These are phyloP conservation scores for Barbus barbus DNA, from an alignment of 2,113 vertebrate genomes.

Conservation along the genomic window DNA sequence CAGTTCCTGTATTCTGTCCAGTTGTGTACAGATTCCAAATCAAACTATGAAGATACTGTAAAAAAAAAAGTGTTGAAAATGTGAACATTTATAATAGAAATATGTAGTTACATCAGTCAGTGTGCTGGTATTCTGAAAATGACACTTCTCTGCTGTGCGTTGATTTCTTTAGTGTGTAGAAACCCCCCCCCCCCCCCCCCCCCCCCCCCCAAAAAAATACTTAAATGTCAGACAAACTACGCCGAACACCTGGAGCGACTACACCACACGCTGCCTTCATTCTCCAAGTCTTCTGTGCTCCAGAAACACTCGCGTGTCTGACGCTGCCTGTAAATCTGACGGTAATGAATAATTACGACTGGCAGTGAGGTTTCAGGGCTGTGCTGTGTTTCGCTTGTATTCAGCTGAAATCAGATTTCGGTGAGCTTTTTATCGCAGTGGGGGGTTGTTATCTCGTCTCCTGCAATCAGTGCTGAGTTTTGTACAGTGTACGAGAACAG, in stretches of 20 bases:
- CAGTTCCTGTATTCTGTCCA: not conserved
- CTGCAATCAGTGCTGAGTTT: slow-evolving; percentile 48
- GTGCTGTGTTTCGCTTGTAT: slow-evolving; percentile 57
- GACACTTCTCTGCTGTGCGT: slow-evolving; percentile 1
- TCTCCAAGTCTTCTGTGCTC: slow-evolving; percentile 14
- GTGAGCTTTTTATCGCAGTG: slow-evolving; percentile 54
- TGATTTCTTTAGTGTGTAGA: slow-evolving; percentile 28
- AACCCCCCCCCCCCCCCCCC: not conserved
- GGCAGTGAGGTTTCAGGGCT: slow-evolving; percentile 47
- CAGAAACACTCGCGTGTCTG: not conserved
- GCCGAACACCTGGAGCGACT: slow-evolving; percentile 35
- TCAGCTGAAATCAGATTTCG: slow-evolving; percentile 61
- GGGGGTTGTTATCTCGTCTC: slow-evolving; percentile 56
- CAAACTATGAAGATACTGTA: not conserved
- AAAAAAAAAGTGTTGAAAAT: not conserved
- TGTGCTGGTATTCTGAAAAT: slow-evolving; percentile 40
- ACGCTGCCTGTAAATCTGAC: slow-evolving; percentile 29
- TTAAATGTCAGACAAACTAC: slow-evolving; percentile 29
- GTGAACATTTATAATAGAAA: slow-evolving; percentile 1
- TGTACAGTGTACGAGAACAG: slow-evolving; percentile 51
- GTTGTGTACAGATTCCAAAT: not conserved
- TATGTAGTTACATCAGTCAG: not conserved
- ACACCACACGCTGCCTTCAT: not conserved
- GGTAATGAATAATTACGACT: slow-evolving; percentile 49
- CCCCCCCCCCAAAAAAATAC: not conserved